A percentile compares a stretch with the other conserved stretches of the same genome.
phyloP scores from a whole-genome alignment of 2,797 vertebrate genomes.

The Synanceia verrucosa region DNA sequence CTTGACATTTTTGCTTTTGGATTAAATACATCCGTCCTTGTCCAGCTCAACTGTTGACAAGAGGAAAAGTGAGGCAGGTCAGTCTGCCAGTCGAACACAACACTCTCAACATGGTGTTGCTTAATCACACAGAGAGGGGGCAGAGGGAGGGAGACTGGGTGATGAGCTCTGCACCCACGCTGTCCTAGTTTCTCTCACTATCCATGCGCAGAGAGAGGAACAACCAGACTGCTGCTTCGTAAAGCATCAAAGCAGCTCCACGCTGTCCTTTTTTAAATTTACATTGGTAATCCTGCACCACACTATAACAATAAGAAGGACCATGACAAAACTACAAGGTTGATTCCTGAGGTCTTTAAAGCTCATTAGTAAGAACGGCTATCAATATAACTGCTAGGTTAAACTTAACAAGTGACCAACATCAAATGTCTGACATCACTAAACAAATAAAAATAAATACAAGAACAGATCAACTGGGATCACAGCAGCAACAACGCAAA shows the following conservation, averaged over 20 bases:
- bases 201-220: constrained; percentile 38
- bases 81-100: constrained; percentile 48
- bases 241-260: constrained; percentile 26
- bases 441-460: neutral
- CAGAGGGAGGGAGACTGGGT: constrained; percentile 48
- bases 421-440: neutral
- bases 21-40: constrained; percentile 37
- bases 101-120: constrained; percentile 51
- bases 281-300: constrained; percentile 2
- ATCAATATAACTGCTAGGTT: neutral
- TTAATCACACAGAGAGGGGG: constrained; percentile 53
- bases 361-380: neutral
- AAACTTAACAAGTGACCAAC: neutral
- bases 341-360: neutral
- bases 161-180: constrained; percentile 68
- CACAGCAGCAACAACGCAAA: neutral
- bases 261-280: neutral
- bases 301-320: neutral
- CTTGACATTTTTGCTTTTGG: constrained; percentile 25
- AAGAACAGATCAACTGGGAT: neutral
- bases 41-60: constrained; percentile 45
- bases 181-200: constrained; percentile 72
- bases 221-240: constrained; percentile 39
- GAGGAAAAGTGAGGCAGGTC: constrained; percentile 40
- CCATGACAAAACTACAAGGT: neutral